These are phyloP conservation scores for Molorchus minor DNA, from an alignment of 2,888 invertebrate species.

Conservation along the genomic window DNA sequence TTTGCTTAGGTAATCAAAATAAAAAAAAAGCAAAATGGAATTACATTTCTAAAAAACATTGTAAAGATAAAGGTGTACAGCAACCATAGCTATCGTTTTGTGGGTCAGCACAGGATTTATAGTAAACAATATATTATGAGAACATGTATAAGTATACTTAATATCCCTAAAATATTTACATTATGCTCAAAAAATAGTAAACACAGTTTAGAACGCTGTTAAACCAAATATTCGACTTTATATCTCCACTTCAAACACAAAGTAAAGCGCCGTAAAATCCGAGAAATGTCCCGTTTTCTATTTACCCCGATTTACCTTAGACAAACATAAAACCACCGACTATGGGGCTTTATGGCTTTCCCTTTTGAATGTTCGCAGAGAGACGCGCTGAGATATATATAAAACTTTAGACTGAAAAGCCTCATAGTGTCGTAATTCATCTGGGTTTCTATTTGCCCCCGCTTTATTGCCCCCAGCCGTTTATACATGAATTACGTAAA, in stretches of 20 bases:
- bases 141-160: background rate
- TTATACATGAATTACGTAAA: slow-evolving; percentile 13
- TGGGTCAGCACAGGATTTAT: background rate
- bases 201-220: background rate
- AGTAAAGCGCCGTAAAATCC: background rate
- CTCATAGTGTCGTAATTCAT: background rate
- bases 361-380: background rate
- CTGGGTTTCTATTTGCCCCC: slow-evolving; percentile 2
- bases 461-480: slow-evolving; percentile 13
- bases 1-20: too few species aligned
- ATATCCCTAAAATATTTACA: background rate
- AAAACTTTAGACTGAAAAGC: slow-evolving; percentile 7
- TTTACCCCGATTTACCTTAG: slow-evolving; percentile 3
- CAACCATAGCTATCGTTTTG: too few species aligned
- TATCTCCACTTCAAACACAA: background rate
- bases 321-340: slow-evolving; percentile 3
- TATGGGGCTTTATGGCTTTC: slow-evolving; percentile 1
- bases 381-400: background rate
- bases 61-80: background rate
- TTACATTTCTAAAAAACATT: background rate
- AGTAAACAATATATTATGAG: background rate
- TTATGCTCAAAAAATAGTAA: background rate
- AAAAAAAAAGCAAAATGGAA: background rate
- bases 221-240: background rate
- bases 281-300: background rate